These are phyloP conservation scores for Setophaga coronata DNA, from an alignment of 2,113 vertebrate genomes.

Conservation along the genomic window DNA sequence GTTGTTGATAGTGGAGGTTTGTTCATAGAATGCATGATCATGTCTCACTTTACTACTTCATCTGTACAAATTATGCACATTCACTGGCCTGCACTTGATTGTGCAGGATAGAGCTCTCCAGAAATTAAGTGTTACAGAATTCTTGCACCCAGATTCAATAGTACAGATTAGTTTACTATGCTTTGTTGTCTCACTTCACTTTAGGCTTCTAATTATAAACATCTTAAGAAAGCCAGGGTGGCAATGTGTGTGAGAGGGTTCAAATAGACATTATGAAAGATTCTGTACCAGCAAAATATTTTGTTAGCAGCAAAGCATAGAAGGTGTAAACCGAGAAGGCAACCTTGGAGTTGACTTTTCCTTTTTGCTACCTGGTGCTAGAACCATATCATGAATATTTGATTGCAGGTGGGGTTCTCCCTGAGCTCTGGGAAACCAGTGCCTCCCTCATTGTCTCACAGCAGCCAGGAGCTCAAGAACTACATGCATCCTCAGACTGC, in stretches of 20 bases:
- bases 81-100: background rate
- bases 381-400: background rate
- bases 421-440: background rate
- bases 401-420: fast-evolving
- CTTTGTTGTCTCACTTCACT: background rate
- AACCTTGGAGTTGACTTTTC: background rate
- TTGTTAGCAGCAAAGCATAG: background rate
- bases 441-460: fast-evolving
- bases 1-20: background rate
- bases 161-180: background rate
- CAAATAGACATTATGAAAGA: background rate
- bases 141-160: background rate
- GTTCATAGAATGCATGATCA: background rate
- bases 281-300: background rate
- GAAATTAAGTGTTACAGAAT: background rate
- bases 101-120: background rate
- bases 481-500: fast-evolving
- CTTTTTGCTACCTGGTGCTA: background rate
- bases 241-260: background rate
- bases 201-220: background rate
- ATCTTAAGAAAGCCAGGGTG: background rate
- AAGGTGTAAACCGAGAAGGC: background rate
- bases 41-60: background rate
- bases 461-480: fast-evolving
- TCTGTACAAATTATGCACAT: background rate